phyloP scores from a whole-genome alignment of 2,888 invertebrate genomes.

The Alcis repandata region DNA sequence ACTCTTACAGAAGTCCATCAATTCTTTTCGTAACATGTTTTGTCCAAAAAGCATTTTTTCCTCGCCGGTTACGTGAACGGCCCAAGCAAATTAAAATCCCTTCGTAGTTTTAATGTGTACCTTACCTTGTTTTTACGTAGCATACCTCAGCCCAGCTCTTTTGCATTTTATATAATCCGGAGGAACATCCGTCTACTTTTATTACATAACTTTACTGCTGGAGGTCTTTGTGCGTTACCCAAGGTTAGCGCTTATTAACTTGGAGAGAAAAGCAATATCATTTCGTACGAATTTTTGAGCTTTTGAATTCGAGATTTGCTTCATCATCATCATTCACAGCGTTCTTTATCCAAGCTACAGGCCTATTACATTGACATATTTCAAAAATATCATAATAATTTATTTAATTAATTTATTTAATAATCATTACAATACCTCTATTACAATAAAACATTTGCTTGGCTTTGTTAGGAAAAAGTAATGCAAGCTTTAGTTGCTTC shows the following conservation, averaged over 20 bases:
- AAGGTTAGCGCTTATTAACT: slow-evolving; percentile 20
- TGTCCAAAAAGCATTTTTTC: no score
- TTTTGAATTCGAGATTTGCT: not conserved
- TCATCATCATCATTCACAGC: not conserved
- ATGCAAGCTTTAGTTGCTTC: no score
- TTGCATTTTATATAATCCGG: slow-evolving; percentile 23
- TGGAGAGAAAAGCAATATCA: slow-evolving; percentile 5
- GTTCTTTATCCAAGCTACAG: no score
- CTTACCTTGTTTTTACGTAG: not conserved
- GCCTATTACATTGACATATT: no score
- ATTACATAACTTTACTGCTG: slow-evolving; percentile 25
- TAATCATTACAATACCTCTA: no score
- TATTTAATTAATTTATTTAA: no score
- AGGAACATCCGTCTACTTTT: slow-evolving; percentile 24
- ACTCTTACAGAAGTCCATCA: no score
- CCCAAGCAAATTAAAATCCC: not conserved
- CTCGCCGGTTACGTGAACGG: not conserved
- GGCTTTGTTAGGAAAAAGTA: no score
- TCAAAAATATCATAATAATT: no score
- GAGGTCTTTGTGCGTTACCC: slow-evolving; percentile 10
- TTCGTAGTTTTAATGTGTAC: slow-evolving; percentile 9
- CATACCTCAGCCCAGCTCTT: slow-evolving; percentile 11
- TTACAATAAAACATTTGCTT: no score
- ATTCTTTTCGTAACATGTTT: no score
- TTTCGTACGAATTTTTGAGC: not conserved